Evolutionary conservation across 2,888 invertebrate species (phyloP).

Genomic region (Nematopogon swammerdamellus): DNA sequence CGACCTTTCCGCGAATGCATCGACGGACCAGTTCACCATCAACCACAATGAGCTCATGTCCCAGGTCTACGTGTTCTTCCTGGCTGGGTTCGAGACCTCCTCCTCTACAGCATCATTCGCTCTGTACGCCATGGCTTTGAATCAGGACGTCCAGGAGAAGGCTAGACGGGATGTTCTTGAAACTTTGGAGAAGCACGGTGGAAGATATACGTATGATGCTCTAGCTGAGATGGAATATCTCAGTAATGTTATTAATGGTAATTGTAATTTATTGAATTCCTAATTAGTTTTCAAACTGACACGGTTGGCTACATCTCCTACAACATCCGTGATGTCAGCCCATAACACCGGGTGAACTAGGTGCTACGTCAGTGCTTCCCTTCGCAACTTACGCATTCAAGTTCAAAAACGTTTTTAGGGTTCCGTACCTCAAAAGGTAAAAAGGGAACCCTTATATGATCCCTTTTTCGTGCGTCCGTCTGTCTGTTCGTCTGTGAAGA

Average conservation of each 20-base stretch:
- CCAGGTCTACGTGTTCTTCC: slow-evolving; percentile 34
- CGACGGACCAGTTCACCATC: not conserved
- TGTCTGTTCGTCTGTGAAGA: no score
- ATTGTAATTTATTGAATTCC: no score
- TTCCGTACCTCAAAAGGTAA: no score
- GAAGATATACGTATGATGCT: slow-evolving; percentile 17
- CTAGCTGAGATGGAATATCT: slow-evolving; percentile 20
- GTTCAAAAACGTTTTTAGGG: no score
- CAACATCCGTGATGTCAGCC: no score
- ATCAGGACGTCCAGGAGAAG: slow-evolving; percentile 29
- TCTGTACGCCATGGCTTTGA: slow-evolving; percentile 26
- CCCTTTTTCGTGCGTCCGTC: no score
- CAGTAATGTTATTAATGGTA: slow-evolving; percentile 17
- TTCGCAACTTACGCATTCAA: no score
- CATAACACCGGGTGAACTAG: no score
- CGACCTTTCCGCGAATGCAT: not conserved
- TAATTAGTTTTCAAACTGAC: no score
- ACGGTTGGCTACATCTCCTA: no score
- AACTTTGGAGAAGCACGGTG: slow-evolving; percentile 14
- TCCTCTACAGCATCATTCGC: slow-evolving; percentile 31
- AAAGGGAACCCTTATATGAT: no score
- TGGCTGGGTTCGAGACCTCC: slow-evolving; percentile 41
- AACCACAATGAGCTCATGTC: not conserved
- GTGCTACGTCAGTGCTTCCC: no score
- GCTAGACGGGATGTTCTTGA: slow-evolving; percentile 17